These are phyloP conservation scores for Lepidotrigona ventralis DNA, from an alignment of 1,140 invertebrate species.

Conservation along the genomic window DNA sequence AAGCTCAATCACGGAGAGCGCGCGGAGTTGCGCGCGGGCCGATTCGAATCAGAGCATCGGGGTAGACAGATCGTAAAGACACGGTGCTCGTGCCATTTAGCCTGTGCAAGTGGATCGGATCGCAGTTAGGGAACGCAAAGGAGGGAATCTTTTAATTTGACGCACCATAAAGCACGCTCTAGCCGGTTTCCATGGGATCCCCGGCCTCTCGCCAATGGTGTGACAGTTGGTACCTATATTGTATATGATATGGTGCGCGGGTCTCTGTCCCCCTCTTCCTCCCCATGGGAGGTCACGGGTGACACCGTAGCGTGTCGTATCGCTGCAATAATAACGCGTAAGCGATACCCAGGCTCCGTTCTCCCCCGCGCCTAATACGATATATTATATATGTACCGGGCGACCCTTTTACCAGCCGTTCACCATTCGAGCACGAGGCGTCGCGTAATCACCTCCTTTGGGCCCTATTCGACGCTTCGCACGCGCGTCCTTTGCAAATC, in stretches of 20 bases:
- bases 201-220: conserved; percentile 58
- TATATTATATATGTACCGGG: conserved; percentile 72
- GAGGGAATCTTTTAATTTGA: conserved; percentile 81
- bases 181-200: conserved; percentile 71
- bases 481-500: conserved; percentile 52
- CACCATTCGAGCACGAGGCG: conserved; percentile 18
- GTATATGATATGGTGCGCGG: conserved; percentile 70
- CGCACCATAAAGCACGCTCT: conserved; percentile 80
- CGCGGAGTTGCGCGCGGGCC: not conserved
- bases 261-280: not conserved
- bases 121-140: conserved; percentile 73
- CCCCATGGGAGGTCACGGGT: conserved; percentile 77
- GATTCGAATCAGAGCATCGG: not conserved
- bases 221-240: conserved; percentile 76
- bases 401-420: conserved; percentile 42
- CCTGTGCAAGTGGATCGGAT: conserved; percentile 67
- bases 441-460: conserved; percentile 71
- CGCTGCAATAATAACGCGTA: conserved; percentile 80
- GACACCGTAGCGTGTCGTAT: conserved; percentile 78
- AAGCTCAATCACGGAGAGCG: not conserved
- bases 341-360: conserved; percentile 73
- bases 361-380: conserved; percentile 70
- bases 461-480: conserved; percentile 69
- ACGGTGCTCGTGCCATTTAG: conserved; percentile 20
- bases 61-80: conserved; percentile 9